phyloP scores from a whole-genome alignment of 2,888 invertebrate species.

The Harpalus rubripes region DNA sequence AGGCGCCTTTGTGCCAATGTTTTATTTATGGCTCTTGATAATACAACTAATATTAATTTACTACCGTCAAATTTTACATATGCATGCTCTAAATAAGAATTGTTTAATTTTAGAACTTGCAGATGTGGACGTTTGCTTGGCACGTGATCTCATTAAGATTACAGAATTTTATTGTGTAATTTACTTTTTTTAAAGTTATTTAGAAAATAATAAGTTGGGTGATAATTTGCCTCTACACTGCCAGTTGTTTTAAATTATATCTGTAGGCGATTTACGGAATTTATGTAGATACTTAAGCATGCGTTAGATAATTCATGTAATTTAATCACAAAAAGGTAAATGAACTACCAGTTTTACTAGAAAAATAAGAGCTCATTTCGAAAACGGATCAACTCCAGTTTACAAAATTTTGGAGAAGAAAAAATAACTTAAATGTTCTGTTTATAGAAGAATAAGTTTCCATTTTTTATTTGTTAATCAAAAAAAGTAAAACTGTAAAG shows the following conservation, averaged over 20 bases:
- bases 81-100: conserved; percentile 24
- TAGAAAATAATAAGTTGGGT: conserved; percentile 29
- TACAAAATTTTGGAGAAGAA: too few relatives aligned
- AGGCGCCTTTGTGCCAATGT: conserved; percentile 37
- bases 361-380: too few relatives aligned
- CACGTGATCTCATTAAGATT: conserved; percentile 50
- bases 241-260: conserved; percentile 31
- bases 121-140: conserved; percentile 37
- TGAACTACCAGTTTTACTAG: neutral
- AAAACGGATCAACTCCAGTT: too few relatives aligned
- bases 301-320: conserved; percentile 31
- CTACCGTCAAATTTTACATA: conserved; percentile 46
- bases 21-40: conserved; percentile 56
- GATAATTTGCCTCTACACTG: conserved; percentile 36
- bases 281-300: conserved; percentile 33
- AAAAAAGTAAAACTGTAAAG: too few relatives aligned
- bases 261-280: conserved; percentile 30
- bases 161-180: conserved; percentile 33
- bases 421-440: too few relatives aligned
- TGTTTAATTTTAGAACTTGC: conserved; percentile 4
- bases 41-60: conserved; percentile 51
- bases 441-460: too few relatives aligned
- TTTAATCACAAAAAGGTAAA: conserved; percentile 15
- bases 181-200: conserved; percentile 41
- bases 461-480: too few relatives aligned